Percentiles rank a stretch among this genome's conserved stretches.
These are phyloP conservation scores for Colostygia pectinataria DNA, from an alignment of 2,888 invertebrate species.

Conservation along the genomic window DNA sequence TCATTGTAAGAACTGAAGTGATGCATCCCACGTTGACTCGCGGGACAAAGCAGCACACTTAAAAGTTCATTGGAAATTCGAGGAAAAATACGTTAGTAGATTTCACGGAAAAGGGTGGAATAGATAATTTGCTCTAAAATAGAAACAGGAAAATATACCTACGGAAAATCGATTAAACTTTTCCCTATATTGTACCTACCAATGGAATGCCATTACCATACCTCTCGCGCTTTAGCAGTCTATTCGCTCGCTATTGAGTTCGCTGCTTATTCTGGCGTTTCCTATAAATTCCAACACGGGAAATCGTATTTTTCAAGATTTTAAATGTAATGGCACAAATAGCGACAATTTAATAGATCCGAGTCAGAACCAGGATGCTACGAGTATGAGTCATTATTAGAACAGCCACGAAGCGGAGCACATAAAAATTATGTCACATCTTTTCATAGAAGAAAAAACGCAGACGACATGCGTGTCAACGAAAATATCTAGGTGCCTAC, in stretches of 20 bases:
- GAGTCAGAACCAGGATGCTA: conserved; percentile 29
- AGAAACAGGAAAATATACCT: conserved; percentile 7
- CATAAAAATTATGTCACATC: conserved; percentile 37
- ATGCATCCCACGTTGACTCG: conserved; percentile 34
- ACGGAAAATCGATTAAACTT: conserved; percentile 5
- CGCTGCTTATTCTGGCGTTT: no score
- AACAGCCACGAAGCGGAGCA: conserved; percentile 27
- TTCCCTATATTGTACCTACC: no score
- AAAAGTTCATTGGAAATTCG: conserved; percentile 30
- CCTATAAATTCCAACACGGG: no score
- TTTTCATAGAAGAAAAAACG: conserved; percentile 38
- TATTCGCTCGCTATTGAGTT: no score
- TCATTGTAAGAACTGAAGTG: conserved; percentile 42
- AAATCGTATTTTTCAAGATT: no score
- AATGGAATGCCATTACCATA: no score
- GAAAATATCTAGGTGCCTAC: conserved; percentile 34
- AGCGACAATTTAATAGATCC: conserved; percentile 15
- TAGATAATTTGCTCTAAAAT: background rate
- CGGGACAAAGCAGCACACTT: conserved; percentile 22
- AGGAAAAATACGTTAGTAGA: conserved; percentile 21
- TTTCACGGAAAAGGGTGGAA: conserved; percentile 23
- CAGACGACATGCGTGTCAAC: conserved; percentile 42
- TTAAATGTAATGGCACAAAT: conserved; percentile 1
- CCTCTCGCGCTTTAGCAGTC: no score
- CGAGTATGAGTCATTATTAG: conserved; percentile 34